Base-by-base conservation (phyloP, 1,140 invertebrate genomes). In the Diploscapter pachys region DNA sequence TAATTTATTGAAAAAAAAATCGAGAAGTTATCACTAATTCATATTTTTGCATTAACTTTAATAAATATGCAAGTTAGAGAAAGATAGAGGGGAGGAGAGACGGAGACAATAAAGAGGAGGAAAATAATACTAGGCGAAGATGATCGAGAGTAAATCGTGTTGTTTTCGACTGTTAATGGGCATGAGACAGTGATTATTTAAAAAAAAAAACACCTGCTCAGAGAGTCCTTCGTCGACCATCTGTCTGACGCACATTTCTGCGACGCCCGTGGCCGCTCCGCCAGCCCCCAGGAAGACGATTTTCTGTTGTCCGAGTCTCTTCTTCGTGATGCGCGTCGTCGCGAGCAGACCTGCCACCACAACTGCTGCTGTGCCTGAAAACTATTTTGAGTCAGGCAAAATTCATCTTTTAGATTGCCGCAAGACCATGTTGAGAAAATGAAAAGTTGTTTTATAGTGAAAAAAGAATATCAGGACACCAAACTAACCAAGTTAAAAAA, bases 221-320 rank as follows among this genome's bases (percentile, higher is more conserved):
- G 90, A 87, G 55, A 76, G 57, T 65, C 77, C 77, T 52, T 78
- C 77, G 51, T 77, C 70, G 31, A 72, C 57, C 92, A 96, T 92
- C 0, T 93, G 93, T 82, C 91, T 91, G 0, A 93, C 92, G 59
- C 92, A 91, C 51, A 96, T 87, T 86, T 92, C 90, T 3, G 93
- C 94, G 82, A 94, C 95, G 77, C 93, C 77, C 0, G 77, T 78
- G 48, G 77, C 77, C 2, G 77, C 76, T 74, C 77, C 93, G 71
- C 95, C 95, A 78, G 95, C 95, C 48, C 95, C 95, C 50, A 94
- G 89, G 86, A 97, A 97, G 13, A 96, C 88, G 85, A 93, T 92
- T 73, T 90, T 92, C 81, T 94, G 91, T 50, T 96, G 92, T 6
- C 88, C 89, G 59, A 97, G 90, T 78, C 90, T 90, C 72, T 90